Evolutionary conservation across 2,113 vertebrate species (phyloP), one percentile per base, ranked within the genome.

Genomic region (Macroglossus sobrinus): DNA sequence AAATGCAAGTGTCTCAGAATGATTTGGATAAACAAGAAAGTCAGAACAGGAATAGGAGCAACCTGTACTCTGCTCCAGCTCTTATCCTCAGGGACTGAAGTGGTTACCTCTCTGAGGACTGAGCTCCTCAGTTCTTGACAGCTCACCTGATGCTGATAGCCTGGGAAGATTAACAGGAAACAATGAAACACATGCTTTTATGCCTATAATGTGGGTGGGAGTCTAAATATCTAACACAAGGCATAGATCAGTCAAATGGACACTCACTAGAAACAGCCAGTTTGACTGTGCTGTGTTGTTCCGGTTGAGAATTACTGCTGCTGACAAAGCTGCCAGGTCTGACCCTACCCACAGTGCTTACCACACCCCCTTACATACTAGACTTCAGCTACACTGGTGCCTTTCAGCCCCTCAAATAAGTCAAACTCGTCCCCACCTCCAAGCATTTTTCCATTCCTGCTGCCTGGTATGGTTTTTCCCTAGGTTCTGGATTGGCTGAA

Each of bases 1-100:
- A 96, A 96, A 96, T 10, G 89, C 81, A 86, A 95, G 59, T 68
- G 5, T 94, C 91, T 97, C 93, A 63, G 92, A 97, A 88, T 45
- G 74, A 96, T n/a, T 94, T 75, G 91, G 72, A 95, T 95, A 96
- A 97, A 96, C 91, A 96, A 81, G 91, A 94, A 97, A 88, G 95
- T 97, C 81, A 84, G 84, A 82, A 95, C 72, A 92, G 84, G 55
- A 96, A 81, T 93, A 81, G n/a, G 38, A 40, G 64, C 84, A 95
- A 28, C n/a, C 69, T 50, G 11, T 53, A 24, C 24, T 85, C 78
- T 15, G 6, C 12, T 91, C 74, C 63, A 53, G 45, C 81, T 53
- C 68, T 30, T 28, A 64, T 94, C 55, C 71, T 84, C 69, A 7
- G 35, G 21, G 33, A 5, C 19, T 91, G 47, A 82, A 80, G 69